Base-by-base conservation (phyloP, 2,888 invertebrate genomes). In the Meloe dianella region DNA sequence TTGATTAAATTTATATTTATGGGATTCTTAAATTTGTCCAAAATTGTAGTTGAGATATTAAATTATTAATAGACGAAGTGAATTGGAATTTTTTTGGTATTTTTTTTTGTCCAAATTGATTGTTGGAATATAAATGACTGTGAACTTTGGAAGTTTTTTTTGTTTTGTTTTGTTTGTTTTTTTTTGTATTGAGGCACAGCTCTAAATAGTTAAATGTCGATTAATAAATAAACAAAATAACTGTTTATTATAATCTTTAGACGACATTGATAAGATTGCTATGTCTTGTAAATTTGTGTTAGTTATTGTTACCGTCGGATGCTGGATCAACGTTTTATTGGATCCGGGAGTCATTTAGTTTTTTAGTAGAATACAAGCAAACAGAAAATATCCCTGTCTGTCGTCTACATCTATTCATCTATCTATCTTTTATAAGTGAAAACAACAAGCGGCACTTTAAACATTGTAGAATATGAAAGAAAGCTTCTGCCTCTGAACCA, bases 381-480 rank as follows among this genome's bases (percentile, higher is more conserved):
- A 47, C 47, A 9, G 32, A 32, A 41, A 41, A 35, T 35, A 35
- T 35, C n/a, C 41, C 8, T 7, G 41, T 41, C 41, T 41, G 17
- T n/a, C 17, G 41, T 41, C 41, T 41, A 32, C 14, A 12, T 41
- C 41, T 41, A 41, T n/a, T n/a, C 41, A n/a, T 17, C n/a, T 41
- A 41, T 41, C 41, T 41, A 41, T 41, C n/a, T 14, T 41, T 9
- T 47, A 8, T 4, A 17, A 20, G 20, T 5, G 22, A 47, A 47
- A 47, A 47, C 10, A 47, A 20, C 41, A 41, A 20, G 38, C 38
- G n/a, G 38, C 38, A 47, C 47, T 47, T 22, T 47, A 47, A 47
- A 47, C 10, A 20, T 20, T 47, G 47, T 22, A n/a, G 17, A 41
- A 41, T 4, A 73, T 71, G 73, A 72, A 74, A 72, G 69, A 66